Conservation (phyloP, 2,888 invertebrate species). For the Caenorhabditis sinica region DNA sequence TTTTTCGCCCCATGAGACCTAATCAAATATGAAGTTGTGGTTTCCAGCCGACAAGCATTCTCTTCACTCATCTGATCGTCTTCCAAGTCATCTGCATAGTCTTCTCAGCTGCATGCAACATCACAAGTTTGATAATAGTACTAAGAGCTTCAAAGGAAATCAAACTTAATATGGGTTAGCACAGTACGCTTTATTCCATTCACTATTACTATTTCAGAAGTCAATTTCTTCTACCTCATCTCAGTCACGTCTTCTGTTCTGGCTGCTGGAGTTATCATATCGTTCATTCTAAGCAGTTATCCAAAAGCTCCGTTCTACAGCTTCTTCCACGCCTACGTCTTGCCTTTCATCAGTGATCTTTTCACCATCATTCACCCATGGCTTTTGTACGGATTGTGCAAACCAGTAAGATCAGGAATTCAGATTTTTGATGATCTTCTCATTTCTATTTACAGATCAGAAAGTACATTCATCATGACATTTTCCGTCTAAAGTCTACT, state of each 20-base stretch:
- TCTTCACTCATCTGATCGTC: slow-evolving; percentile 26
- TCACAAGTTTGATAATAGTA: slow-evolving; percentile 1
- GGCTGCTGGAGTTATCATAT: slow-evolving; percentile 9
- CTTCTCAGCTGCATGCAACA: slow-evolving; percentile 12
- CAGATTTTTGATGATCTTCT: neutral
- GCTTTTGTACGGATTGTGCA: slow-evolving; percentile 22
- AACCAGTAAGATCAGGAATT: slow-evolving; percentile 9
- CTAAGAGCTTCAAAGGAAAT: slow-evolving; percentile 24
- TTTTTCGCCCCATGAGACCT: neutral
- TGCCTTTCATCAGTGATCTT: slow-evolving; percentile 39
- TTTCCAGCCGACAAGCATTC: slow-evolving; percentile 17
- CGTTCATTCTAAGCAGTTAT: slow-evolving; percentile 14
- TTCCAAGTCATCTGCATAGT: slow-evolving; percentile 38
- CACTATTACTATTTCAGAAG: slow-evolving; percentile 4
- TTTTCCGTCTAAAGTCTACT: neutral
- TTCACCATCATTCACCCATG: slow-evolving; percentile 43
- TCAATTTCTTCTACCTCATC: slow-evolving; percentile 42
- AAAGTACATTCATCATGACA: slow-evolving; percentile 2
- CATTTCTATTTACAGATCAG: slow-evolving; percentile 14
- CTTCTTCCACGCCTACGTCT: slow-evolving; percentile 24
- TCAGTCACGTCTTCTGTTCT: slow-evolving; percentile 23
- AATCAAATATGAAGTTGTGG: too few relatives aligned
- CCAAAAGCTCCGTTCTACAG: slow-evolving; percentile 2
- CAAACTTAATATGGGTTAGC: slow-evolving; percentile 18
- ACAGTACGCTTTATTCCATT: neutral